These are phyloP conservation scores for Atopsyche davidsoni DNA, from an alignment of 1,140 invertebrate species.

Conservation along the genomic window DNA sequence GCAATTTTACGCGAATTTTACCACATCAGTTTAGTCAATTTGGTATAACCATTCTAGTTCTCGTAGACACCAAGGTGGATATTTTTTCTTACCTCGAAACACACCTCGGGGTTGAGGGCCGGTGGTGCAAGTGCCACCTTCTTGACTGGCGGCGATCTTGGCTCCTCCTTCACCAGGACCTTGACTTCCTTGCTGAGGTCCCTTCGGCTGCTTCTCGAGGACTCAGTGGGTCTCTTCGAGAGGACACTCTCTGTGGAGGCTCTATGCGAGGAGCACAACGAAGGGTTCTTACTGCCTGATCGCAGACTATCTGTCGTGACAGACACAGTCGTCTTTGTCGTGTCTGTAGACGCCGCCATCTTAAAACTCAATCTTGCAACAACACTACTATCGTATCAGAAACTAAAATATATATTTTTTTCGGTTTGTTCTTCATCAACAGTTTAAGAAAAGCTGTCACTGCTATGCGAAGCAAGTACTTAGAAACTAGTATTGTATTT, in stretches of 20 bases:
- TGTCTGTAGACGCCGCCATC: conserved; percentile 43
- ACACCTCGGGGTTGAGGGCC: conserved; percentile 43
- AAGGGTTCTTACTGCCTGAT: conserved; percentile 41
- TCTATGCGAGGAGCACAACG: conserved; percentile 41
- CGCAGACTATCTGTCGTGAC: conserved; percentile 47
- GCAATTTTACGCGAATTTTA: too few relatives aligned
- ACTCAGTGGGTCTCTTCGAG: conserved; percentile 44
- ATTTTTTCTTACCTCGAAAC: conserved; percentile 27
- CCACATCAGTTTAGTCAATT: too few relatives aligned
- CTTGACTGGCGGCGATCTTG: conserved; percentile 45
- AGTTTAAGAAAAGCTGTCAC: too few relatives aligned
- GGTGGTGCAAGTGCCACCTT: conserved; percentile 43
- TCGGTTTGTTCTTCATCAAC: too few relatives aligned
- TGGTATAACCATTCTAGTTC: too few relatives aligned
- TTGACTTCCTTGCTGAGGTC: conserved; percentile 42
- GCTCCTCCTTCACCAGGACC: conserved; percentile 46
- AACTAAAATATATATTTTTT: too few relatives aligned
- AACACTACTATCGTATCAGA: too few relatives aligned
- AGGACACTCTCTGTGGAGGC: conserved; percentile 46
- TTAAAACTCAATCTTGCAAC: too few relatives aligned
- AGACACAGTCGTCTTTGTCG: conserved; percentile 42
- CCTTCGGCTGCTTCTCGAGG: conserved; percentile 38
- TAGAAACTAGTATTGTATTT: too few relatives aligned
- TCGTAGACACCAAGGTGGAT: background rate
- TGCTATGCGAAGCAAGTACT: too few relatives aligned